Evolutionary conservation across 2,888 invertebrate genomes (phyloP).

Genomic region (Macrophya alboannulata): DNA sequence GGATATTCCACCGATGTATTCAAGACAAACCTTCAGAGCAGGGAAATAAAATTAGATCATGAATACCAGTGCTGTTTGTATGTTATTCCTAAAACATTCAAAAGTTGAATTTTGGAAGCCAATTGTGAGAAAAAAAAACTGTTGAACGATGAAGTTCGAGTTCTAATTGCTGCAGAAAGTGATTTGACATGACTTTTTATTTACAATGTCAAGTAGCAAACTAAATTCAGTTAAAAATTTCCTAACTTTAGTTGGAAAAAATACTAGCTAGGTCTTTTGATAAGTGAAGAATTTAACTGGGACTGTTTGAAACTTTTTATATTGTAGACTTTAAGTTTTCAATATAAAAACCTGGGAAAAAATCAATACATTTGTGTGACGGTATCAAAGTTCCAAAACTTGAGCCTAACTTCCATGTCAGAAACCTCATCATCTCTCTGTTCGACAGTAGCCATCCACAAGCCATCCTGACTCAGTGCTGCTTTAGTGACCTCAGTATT

Average conservation of each 20-base stretch:
- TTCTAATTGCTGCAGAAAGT: no score
- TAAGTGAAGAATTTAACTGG: not conserved
- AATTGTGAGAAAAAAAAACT: not conserved
- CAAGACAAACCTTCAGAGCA: constrained; percentile 83
- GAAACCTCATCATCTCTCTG: constrained; percentile 83
- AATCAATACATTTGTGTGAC: constrained; percentile 83
- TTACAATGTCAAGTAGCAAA: not conserved
- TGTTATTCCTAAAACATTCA: no score
- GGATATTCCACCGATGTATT: constrained; percentile 89
- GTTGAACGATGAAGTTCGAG: no score
- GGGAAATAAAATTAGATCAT: constrained; percentile 12
- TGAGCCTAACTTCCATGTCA: constrained; percentile 85
- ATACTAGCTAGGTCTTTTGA: not conserved
- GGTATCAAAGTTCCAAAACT: constrained; percentile 88
- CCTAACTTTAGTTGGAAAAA: not conserved
- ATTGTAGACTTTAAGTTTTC: not conserved
- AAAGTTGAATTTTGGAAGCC: not conserved
- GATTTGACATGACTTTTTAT: no score
- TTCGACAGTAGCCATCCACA: constrained; percentile 90
- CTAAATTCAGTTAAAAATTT: not conserved
- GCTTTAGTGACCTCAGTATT: constrained; percentile 86
- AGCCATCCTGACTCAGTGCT: constrained; percentile 85
- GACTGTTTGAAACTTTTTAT: not conserved
- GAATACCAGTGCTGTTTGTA: not conserved
- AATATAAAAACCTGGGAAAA: not conserved